Base-by-base conservation (phyloP, 2,113 vertebrate species). In the Spheniscus mendiculus region DNA sequence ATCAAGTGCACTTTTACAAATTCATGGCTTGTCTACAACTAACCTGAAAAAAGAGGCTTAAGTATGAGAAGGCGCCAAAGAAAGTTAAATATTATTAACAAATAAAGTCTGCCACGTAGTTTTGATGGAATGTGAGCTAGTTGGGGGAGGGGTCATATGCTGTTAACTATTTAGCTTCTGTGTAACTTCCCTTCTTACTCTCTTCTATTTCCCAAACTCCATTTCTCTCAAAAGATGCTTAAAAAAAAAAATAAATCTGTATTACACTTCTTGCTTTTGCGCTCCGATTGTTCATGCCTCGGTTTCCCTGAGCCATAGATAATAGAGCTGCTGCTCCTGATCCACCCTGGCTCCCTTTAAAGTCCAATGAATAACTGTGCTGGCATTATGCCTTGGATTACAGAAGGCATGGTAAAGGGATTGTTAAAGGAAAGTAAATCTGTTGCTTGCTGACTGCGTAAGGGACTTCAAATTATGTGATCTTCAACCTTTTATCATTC, bases 61-160 rank as follows among this genome's bases (percentile, higher is more conserved):
- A 97, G 97, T 95, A 84, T 69, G 82, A 93, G 97, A 92, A 95
- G 98, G 97, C 98, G 98, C 98, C 97, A 95, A 93, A 93, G 97
- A 97, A 97, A 98, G 98, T 98, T 98, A 98, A 98, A 97, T 97
- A 98, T 98, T 98, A 98, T 97, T 98, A 98, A 97, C 97, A 92
- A 98, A 97, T 97, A 97, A 87, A 92, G 97, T 94, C 95, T 95
- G 97, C 94, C 92, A 95, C 97, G 96, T 97, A 93, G 95, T 96
- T 97, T 90, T 96, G 90, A 96, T 98, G 96, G 97, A 97, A 97
- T 97, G 97, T 90, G 96, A 97, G 97, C 96, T 73, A 4, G 72
- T 29, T 61, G 96, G 93, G 92, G 91, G 83, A 87, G 95, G 85
- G 91, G 82, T 38, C 79, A 83, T 20, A 81, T 2, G 50, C 91